phyloP scores from a whole-genome alignment of 2,113 vertebrate genomes.

The Gallinago paraguaiae region DNA sequence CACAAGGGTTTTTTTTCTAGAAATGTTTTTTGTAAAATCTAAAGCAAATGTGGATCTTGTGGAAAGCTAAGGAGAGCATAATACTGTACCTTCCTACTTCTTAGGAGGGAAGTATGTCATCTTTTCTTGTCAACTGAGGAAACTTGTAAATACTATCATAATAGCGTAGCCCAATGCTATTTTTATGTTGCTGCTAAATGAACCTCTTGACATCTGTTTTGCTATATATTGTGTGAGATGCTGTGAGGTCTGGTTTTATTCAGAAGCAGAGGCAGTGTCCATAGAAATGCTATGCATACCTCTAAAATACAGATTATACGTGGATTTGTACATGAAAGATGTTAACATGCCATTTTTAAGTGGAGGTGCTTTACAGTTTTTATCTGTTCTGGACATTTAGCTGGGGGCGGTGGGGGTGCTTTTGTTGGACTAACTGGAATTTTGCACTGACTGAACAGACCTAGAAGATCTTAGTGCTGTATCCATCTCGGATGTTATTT shows the following conservation, averaged over 20 bases:
- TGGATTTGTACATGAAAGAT: background rate
- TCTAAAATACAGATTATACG: background rate
- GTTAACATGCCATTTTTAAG: background rate
- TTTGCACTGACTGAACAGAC: background rate
- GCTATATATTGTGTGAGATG: background rate
- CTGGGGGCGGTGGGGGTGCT: background rate
- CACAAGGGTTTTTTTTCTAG: background rate
- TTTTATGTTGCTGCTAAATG: background rate
- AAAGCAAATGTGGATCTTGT: background rate
- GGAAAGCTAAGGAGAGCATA: background rate
- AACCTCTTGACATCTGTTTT: background rate
- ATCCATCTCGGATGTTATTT: background rate
- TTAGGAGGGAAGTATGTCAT: background rate
- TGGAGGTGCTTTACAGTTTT: background rate
- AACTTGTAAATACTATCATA: background rate
- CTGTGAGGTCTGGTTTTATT: background rate
- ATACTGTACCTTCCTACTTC: background rate
- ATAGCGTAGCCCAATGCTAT: background rate
- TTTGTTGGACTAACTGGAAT: background rate
- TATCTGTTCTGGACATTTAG: background rate
- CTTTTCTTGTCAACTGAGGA: background rate
- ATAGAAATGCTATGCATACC: background rate
- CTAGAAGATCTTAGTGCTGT: background rate
- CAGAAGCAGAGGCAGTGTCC: background rate
- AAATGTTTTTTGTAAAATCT: background rate